These are phyloP conservation scores for Gambelia wislizenii DNA, from an alignment of 2,797 vertebrate species.

Conservation along the genomic window DNA sequence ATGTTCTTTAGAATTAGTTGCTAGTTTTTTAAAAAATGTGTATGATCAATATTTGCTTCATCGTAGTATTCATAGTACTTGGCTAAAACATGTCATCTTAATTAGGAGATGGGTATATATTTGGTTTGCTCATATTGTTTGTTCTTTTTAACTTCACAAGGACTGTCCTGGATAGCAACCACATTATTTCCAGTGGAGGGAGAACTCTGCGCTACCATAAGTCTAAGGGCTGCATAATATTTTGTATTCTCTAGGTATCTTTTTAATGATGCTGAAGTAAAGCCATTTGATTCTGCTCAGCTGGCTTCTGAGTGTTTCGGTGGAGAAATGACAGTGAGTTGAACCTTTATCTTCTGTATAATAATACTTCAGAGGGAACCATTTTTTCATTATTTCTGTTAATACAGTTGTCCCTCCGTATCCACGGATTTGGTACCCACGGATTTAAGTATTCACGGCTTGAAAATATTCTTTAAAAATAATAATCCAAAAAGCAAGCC, in stretches of 20 bases:
- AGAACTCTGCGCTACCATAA: not conserved
- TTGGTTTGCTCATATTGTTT: not conserved
- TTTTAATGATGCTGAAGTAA: constrained; percentile 98
- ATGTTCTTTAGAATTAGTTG: too few relatives aligned
- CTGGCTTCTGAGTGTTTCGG: constrained; percentile 98
- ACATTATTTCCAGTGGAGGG: not conserved
- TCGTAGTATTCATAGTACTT: not conserved
- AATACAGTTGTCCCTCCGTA: too few relatives aligned
- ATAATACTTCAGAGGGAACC: not conserved
- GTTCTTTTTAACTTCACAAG: not conserved
- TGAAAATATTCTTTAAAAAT: too few relatives aligned
- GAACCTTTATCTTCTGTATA: not conserved
- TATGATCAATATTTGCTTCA: not conserved
- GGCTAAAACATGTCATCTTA: not conserved
- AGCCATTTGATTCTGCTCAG: constrained; percentile 97
- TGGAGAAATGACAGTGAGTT: constrained; percentile 97
- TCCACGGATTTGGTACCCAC: too few relatives aligned
- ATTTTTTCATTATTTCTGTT: not conserved
- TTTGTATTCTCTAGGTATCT: constrained; percentile 87
- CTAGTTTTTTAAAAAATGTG: too few relatives aligned
- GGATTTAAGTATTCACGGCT: too few relatives aligned
- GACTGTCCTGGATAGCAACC: not conserved
- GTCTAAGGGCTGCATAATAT: not conserved
- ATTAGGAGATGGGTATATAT: not conserved
- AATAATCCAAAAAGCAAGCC: too few relatives aligned